phyloP scores from a whole-genome alignment of 2,113 vertebrate genomes.

The Aviceda subcristata region DNA sequence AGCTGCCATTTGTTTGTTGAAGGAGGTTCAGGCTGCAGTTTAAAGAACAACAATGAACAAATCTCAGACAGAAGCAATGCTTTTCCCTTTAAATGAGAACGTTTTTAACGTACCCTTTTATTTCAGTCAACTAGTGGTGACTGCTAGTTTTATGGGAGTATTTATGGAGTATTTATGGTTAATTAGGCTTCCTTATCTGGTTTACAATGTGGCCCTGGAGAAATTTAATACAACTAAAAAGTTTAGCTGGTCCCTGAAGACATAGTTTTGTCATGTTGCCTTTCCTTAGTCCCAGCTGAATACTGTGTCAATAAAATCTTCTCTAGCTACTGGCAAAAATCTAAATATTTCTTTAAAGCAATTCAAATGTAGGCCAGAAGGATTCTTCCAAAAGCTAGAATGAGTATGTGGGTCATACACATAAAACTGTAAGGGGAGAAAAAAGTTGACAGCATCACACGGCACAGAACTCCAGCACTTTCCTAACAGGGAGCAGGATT shows the following conservation, averaged over 20 bases:
- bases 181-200: slow-evolving; percentile 68
- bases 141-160: slow-evolving; percentile 49
- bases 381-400: slow-evolving; percentile 15
- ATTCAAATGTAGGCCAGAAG: slow-evolving; percentile 47
- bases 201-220: slow-evolving; percentile 63
- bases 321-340: slow-evolving; percentile 51
- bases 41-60: slow-evolving; percentile 17
- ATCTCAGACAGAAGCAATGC: not conserved
- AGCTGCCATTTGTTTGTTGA: slow-evolving; percentile 95
- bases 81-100: slow-evolving; percentile 1
- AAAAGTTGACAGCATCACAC: not conserved
- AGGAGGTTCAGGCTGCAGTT: slow-evolving; percentile 85
- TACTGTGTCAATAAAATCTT: slow-evolving; percentile 63
- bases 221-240: slow-evolving; percentile 67
- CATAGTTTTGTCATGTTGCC: slow-evolving; percentile 55
- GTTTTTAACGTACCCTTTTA: not conserved
- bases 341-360: slow-evolving; percentile 45
- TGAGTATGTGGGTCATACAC: not conserved
- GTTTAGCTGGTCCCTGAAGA: slow-evolving; percentile 60
- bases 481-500: not conserved
- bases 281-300: slow-evolving; percentile 51
- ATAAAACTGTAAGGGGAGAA: not conserved
- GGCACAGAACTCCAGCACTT: not conserved
- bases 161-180: slow-evolving; percentile 67
- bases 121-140: slow-evolving; percentile 41